phyloP scores from a whole-genome alignment of 2,113 vertebrate species.

The Saguinus imperator region DNA sequence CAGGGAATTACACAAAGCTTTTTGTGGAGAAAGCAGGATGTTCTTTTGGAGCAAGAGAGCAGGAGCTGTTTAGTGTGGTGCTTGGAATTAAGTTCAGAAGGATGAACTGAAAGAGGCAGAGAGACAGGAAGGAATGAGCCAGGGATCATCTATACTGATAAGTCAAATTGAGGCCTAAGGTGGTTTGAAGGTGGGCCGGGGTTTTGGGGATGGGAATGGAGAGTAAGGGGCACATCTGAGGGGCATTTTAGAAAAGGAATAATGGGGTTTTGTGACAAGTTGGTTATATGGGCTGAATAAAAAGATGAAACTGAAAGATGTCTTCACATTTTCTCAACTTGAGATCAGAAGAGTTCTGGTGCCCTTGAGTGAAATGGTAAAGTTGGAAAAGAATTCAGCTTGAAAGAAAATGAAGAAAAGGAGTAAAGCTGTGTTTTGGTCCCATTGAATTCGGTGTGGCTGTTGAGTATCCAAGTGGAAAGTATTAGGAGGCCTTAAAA shows the following conservation, averaged over 20 bases:
- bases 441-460: conserved; percentile 13
- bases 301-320: not conserved
- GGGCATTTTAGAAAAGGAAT: not conserved
- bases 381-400: not conserved
- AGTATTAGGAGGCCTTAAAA: conserved; percentile 24
- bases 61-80: not conserved
- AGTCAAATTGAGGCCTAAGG: not conserved
- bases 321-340: conserved; percentile 26
- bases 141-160: not conserved
- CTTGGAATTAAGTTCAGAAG: not conserved
- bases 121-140: not conserved
- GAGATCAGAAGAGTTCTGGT: not conserved
- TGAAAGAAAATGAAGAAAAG: conserved; percentile 37
- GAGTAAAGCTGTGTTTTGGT: not conserved
- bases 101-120: not conserved
- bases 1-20: not conserved
- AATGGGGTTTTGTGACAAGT: not conserved
- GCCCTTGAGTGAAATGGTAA: not conserved
- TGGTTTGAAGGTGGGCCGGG: not conserved
- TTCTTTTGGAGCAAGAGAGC: not conserved
- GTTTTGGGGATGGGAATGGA: not conserved
- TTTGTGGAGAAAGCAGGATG: not conserved
- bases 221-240: not conserved
- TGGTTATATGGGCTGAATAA: not conserved
- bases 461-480: conserved; percentile 27